Evolutionary conservation across 2,113 vertebrate species (phyloP).

Genomic region (Cynopterus brachyotis): DNA sequence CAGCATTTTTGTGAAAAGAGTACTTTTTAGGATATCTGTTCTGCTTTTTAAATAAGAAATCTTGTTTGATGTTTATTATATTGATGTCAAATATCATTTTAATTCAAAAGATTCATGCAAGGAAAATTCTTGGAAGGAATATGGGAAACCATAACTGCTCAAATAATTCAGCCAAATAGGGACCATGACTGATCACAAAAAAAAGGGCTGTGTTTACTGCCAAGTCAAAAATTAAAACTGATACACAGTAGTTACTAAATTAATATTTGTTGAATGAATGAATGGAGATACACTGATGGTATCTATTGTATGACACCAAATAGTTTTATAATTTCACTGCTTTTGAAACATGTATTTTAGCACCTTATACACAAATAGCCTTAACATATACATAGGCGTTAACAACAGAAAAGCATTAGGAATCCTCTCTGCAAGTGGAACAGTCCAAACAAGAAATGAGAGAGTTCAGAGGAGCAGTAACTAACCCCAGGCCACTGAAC

Average conservation of each 20-base stretch:
- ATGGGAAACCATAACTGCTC: not conserved
- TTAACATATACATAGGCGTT: not conserved
- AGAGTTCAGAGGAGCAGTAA: not conserved
- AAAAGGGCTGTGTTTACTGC: not conserved
- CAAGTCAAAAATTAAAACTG: not conserved
- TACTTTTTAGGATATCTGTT: not conserved
- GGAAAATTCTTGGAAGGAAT: not conserved
- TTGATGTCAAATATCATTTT: not conserved
- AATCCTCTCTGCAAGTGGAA: not conserved
- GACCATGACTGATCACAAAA: not conserved
- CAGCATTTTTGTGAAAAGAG: not conserved
- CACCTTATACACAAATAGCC: not conserved
- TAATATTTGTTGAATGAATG: not conserved
- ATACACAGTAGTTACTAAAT: not conserved
- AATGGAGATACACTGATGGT: not conserved
- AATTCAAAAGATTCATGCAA: not conserved
- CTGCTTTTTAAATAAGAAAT: not conserved
- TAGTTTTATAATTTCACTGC: not conserved
- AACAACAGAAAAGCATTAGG: not conserved
- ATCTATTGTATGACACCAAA: not conserved
- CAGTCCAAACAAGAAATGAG: not conserved
- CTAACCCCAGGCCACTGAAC: not conserved
- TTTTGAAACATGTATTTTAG: not conserved
- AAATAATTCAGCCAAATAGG: not conserved
- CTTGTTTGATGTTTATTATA: not conserved